Conservation (phyloP, 2,888 invertebrate genomes). For the Eudiplozoon nipponicum region DNA sequence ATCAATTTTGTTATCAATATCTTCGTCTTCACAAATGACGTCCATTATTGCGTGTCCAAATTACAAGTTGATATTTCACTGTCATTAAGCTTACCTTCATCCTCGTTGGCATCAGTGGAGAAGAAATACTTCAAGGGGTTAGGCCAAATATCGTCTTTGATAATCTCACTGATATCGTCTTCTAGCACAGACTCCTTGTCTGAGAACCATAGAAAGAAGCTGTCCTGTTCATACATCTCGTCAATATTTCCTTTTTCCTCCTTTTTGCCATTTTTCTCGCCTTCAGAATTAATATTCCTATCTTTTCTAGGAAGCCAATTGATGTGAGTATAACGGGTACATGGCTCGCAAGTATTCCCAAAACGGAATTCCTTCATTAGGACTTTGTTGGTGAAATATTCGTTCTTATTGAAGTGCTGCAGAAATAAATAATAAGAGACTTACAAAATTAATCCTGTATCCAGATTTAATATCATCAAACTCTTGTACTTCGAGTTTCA, state of each 20-base stretch:
- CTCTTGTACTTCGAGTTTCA: constrained; percentile 40
- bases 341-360: constrained; percentile 20
- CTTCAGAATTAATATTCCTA: constrained; percentile 35
- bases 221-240: too few species aligned
- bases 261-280: constrained; percentile 23
- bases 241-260: constrained; percentile 27
- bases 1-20: constrained; percentile 20
- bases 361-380: constrained; percentile 22
- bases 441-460: constrained; percentile 31
- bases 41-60: neutral
- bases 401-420: constrained; percentile 20
- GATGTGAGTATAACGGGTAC: constrained; percentile 20
- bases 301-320: constrained; percentile 26
- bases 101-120: constrained; percentile 40
- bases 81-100: constrained; percentile 25
- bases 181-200: constrained; percentile 31
- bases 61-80: neutral
- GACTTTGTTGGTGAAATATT: constrained; percentile 21
- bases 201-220: constrained; percentile 49
- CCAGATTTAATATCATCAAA: constrained; percentile 56
- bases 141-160: constrained; percentile 54
- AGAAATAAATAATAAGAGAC: constrained; percentile 17
- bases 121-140: constrained; percentile 50
- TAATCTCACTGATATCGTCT: constrained; percentile 31
- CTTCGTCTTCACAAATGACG: constrained; percentile 30